These are phyloP conservation scores for Australoheros facetus DNA, from an alignment of 2,797 vertebrate species.

Conservation along the genomic window DNA sequence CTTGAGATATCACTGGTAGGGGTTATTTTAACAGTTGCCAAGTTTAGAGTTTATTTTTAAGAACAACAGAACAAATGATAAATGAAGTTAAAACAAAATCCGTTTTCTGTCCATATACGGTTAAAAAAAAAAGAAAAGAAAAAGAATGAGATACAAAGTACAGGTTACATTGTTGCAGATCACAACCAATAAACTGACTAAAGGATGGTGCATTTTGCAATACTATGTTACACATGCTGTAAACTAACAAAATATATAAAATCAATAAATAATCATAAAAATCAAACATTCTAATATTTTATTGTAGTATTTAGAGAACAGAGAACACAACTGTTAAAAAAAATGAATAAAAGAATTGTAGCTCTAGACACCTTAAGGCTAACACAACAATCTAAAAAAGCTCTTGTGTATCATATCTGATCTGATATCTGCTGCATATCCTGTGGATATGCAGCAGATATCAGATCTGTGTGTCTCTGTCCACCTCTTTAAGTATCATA, in stretches of 20 bases:
- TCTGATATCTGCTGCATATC: background rate
- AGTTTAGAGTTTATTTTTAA: background rate
- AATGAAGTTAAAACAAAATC: background rate
- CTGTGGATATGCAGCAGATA: background rate
- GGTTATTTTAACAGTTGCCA: background rate
- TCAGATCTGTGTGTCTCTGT: background rate
- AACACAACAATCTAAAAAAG: background rate
- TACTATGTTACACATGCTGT: background rate
- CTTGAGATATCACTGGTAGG: background rate
- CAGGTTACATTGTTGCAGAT: background rate
- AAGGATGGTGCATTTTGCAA: background rate
- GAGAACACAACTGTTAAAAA: background rate
- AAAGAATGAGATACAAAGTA: background rate
- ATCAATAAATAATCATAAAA: background rate
- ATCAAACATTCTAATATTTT: background rate
- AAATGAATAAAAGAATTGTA: background rate
- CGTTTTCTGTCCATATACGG: background rate
- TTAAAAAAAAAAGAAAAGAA: background rate
- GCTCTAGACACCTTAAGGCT: background rate
- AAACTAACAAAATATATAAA: background rate
- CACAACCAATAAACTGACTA: background rate
- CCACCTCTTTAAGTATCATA: background rate
- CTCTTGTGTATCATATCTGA: background rate
- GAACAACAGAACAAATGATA: background rate
- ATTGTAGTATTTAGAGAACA: background rate